These are phyloP conservation scores for Taphrorychus bicolor DNA, from an alignment of 2,888 invertebrate genomes.

Conservation along the genomic window DNA sequence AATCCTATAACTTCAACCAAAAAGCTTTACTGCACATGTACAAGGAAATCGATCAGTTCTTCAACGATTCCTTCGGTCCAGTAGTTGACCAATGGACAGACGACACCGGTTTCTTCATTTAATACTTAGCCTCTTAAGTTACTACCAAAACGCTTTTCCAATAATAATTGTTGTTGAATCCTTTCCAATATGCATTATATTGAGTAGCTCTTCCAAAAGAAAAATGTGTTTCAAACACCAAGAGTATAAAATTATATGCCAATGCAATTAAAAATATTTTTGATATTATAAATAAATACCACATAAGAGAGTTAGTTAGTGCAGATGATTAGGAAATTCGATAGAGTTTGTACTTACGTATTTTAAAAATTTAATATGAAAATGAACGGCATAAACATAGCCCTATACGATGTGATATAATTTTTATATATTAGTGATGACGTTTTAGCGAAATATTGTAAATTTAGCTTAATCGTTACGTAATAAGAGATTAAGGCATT, in stretches of 20 bases:
- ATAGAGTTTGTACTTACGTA: neutral
- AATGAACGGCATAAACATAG: neutral
- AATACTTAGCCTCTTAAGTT: slow-evolving; percentile 17
- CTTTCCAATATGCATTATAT: slow-evolving; percentile 4
- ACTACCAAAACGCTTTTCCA: neutral
- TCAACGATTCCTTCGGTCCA: slow-evolving; percentile 81
- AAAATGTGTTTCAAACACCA: slow-evolving; percentile 10
- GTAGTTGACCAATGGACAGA: slow-evolving; percentile 58
- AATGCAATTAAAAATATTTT: slow-evolving; percentile 32
- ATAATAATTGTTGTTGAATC: too few relatives aligned
- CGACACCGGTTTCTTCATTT: slow-evolving; percentile 59
- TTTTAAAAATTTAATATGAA: neutral
- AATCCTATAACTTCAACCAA: slow-evolving; percentile 75
- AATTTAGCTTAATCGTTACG: neutral
- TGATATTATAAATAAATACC: slow-evolving; percentile 31
- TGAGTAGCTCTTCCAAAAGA: slow-evolving; percentile 30
- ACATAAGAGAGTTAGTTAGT: slow-evolving; percentile 10
- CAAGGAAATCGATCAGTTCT: slow-evolving; percentile 85
- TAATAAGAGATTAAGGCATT: neutral
- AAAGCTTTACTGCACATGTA: slow-evolving; percentile 79
- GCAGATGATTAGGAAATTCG: neutral
- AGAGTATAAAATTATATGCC: slow-evolving; percentile 12
- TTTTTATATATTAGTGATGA: neutral
- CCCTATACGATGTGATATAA: neutral
- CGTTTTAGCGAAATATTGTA: neutral